A percentile compares a stretch with the other conserved stretches of the same genome.
Evolutionary conservation across 1,140 invertebrate genomes (phyloP).

Genomic region (Neotoxoptera formosana): DNA sequence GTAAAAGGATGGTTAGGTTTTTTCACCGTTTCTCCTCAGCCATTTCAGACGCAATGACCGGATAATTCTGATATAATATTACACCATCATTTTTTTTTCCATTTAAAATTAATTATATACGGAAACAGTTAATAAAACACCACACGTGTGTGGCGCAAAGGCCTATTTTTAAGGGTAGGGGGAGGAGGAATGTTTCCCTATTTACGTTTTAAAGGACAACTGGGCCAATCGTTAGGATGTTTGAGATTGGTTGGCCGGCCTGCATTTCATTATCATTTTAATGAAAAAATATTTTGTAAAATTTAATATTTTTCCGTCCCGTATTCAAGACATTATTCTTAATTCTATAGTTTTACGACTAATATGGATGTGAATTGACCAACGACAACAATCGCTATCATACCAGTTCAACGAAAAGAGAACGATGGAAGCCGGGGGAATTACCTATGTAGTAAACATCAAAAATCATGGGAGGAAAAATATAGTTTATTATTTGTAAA

Average conservation of each 20-base stretch:
- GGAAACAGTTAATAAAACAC: neutral
- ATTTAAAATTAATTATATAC: neutral
- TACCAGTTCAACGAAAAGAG: too few species aligned
- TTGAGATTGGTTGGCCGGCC: too few species aligned
- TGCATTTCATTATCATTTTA: neutral
- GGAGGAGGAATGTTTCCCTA: neutral
- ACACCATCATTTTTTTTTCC: neutral
- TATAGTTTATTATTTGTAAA: neutral
- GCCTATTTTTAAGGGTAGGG: neutral
- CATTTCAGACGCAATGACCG: neutral
- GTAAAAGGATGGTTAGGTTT: neutral
- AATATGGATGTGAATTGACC: neutral
- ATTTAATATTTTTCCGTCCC: neutral
- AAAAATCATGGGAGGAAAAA: neutral
- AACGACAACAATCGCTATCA: neutral
- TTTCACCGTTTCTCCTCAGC: neutral
- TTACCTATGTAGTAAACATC: neutral
- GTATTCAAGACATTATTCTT: neutral
- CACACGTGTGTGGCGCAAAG: neutral
- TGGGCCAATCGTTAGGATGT: neutral
- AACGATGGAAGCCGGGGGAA: neutral
- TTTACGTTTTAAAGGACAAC: neutral
- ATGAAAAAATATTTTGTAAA: neutral
- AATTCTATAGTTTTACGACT: neutral
- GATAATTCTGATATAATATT: slow-evolving; percentile 11